Evolutionary conservation across 2,888 invertebrate genomes (phyloP), one percentile per base, ranked within the genome.

Genomic region (Dryocosmus kuriphilus): DNA sequence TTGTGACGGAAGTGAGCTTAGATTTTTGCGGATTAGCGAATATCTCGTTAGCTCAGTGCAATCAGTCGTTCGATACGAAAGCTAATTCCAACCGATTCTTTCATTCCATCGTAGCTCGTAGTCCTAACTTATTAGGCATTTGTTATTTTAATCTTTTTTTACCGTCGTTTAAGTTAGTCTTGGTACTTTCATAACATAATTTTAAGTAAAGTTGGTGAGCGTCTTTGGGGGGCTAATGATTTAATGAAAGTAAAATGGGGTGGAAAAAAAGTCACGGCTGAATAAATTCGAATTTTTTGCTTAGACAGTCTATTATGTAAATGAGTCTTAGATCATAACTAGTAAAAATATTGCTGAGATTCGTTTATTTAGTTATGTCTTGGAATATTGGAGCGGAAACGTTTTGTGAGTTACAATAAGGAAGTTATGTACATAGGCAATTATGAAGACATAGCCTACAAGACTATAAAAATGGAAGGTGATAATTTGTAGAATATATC

Each of bases 391-490:
- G 27, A 9, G 46, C 16, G 19, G 19, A 65, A 65, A 38, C 22
- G 7, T 14, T 65, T 22, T n/a, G 38, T 67, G 30, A 46, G 27
- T 67, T 27, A 41, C 41, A 46, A n/a, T 46, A 71, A n/a, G 51
- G 16, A 51, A 71, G 71, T 71, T 71, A 51, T 71, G 71, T 71
- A 71, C 71, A 71, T 71, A 71, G 41, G 71, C 71, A 71, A 71
- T 71, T 71, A 51, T 51, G 71, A 71, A 41, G 71, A 71, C 71
- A 71, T 71, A 71, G 71, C 71, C 71, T 71, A 71, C 71, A 71
- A 71, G 71, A 71, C 71, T 71, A 71, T 51, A 71, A 51, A 27
- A 46, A 27, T 71, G 19, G 51, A 51, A 71, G 71, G 51, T 22
- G 51, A 46, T 71, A 71, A 71, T 71, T 71, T 71, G 51, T 71